These are phyloP conservation scores for Cotesia vestalis DNA, from an alignment of 1,140 invertebrate genomes.

Conservation along the genomic window DNA sequence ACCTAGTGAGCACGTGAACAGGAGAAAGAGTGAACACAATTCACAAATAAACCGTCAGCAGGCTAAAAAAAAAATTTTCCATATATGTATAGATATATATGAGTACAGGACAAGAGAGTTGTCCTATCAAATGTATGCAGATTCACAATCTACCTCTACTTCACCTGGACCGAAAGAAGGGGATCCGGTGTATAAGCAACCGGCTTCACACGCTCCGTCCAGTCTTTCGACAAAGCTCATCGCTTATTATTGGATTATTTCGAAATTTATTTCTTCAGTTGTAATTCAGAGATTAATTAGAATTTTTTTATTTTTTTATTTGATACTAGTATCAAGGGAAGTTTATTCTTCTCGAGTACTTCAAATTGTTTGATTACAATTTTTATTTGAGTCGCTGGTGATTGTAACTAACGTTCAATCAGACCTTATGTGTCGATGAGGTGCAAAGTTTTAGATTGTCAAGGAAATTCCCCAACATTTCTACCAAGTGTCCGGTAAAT, in stretches of 20 bases:
- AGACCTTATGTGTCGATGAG: constrained; percentile 63
- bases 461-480: constrained; percentile 62
- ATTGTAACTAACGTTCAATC: constrained; percentile 35
- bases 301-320: neutral
- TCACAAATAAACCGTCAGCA: too few relatives aligned
- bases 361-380: neutral
- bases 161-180: constrained; percentile 40
- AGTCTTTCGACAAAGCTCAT: constrained; percentile 4
- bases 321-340: too few relatives aligned
- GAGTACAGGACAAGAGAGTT: too few relatives aligned
- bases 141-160: neutral
- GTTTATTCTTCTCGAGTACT: too few relatives aligned
- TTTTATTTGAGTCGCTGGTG: neutral
- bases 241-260: constrained; percentile 30
- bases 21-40: too few relatives aligned
- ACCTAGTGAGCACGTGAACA: too few relatives aligned
- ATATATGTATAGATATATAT: too few relatives aligned
- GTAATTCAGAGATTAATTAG: too few relatives aligned
- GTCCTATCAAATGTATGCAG: neutral
- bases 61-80: too few relatives aligned
- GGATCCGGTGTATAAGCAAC: constrained; percentile 46
- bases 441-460: constrained; percentile 62
- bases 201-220: constrained; percentile 45
- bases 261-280: too few relatives aligned
- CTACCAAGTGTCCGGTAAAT: constrained; percentile 61